Conservation (phyloP, 2,113 vertebrate species). For the Taxidea taxus region DNA sequence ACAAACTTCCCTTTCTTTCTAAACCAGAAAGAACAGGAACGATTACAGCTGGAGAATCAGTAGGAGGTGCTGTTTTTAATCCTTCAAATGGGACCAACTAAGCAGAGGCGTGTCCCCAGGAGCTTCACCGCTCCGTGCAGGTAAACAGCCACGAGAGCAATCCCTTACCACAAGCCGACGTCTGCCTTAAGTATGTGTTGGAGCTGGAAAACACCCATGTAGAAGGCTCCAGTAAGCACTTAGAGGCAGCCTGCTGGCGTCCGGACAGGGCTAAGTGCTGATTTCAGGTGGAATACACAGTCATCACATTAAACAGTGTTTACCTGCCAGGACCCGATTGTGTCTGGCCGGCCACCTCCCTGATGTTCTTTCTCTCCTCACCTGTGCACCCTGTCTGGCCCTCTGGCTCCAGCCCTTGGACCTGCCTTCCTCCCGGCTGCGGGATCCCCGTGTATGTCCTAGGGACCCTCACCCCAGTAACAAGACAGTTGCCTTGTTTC, state of each 20-base stretch:
- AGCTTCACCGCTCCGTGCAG: neutral
- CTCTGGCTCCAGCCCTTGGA: neutral
- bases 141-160: slow-evolving; percentile 29
- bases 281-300: slow-evolving; percentile 12
- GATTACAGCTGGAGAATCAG: slow-evolving; percentile 4
- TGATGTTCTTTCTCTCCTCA: neutral
- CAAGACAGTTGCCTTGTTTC: neutral
- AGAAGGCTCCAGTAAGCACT: slow-evolving; percentile 52
- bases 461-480: neutral
- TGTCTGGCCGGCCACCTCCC: slow-evolving; percentile 40
- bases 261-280: slow-evolving; percentile 46
- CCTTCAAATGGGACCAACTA: slow-evolving; percentile 28
- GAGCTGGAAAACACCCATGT: slow-evolving; percentile 46
- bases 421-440: neutral
- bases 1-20: slow-evolving; percentile 20
- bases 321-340: slow-evolving; percentile 22
- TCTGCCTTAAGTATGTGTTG: slow-evolving; percentile 68
- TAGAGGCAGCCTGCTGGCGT: slow-evolving; percentile 25
- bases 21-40: neutral
- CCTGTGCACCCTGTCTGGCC: too few relatives aligned
- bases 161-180: neutral
- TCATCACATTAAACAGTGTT: slow-evolving; percentile 57
- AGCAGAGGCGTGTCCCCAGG: slow-evolving; percentile 23
- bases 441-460: neutral
- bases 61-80: neutral